phyloP scores from a whole-genome alignment of 2,888 invertebrate species.

The Chrysomela aeneicollis region DNA sequence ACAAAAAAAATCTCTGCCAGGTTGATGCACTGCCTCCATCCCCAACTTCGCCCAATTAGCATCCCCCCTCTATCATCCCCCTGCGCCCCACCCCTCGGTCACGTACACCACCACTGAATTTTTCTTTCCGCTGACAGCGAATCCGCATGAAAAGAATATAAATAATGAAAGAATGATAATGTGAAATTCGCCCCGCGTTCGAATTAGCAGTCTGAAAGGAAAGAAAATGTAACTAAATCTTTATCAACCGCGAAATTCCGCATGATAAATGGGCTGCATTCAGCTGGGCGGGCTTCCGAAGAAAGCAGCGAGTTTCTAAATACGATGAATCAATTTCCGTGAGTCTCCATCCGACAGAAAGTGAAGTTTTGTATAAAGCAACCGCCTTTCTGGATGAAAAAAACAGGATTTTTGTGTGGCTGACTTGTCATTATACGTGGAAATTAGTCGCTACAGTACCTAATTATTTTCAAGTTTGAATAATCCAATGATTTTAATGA shows the following conservation, averaged over 20 bases:
- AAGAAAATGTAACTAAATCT: constrained; percentile 60
- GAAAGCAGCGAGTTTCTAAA: constrained; percentile 55
- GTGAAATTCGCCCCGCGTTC: constrained; percentile 56
- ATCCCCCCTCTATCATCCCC: background rate
- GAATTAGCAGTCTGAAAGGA: constrained; percentile 56
- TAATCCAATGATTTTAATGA: no score
- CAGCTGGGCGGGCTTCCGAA: constrained; percentile 52
- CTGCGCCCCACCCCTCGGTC: background rate
- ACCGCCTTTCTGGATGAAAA: background rate
- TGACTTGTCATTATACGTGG: no score
- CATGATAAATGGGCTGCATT: constrained; percentile 61
- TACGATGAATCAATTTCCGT: constrained; percentile 47
- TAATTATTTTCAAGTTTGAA: no score
- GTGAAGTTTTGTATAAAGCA: background rate
- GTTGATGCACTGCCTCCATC: no score
- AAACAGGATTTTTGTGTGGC: background rate
- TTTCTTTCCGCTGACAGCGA: constrained; percentile 31
- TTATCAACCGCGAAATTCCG: constrained; percentile 59
- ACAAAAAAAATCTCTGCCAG: no score
- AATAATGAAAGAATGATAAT: constrained; percentile 61
- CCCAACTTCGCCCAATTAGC: background rate
- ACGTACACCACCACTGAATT: constrained; percentile 8
- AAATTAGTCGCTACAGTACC: no score
- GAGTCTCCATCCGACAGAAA: constrained; percentile 46
- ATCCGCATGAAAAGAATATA: constrained; percentile 52